These are phyloP conservation scores for Lethrus apterus DNA, from an alignment of 1,140 invertebrate species.

Conservation along the genomic window DNA sequence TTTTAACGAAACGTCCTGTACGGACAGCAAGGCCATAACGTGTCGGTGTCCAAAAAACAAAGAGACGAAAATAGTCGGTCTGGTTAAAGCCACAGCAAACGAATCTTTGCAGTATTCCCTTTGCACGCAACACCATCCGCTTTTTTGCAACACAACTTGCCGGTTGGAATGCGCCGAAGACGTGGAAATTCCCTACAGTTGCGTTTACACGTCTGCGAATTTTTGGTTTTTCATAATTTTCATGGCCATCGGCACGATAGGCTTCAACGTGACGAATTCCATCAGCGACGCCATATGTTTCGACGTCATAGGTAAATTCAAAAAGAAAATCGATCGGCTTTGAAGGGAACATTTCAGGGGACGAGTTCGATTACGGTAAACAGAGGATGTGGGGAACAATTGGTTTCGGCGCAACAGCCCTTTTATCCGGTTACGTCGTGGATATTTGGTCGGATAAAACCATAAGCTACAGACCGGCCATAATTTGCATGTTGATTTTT, in stretches of 20 bases:
- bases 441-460: conserved; percentile 48
- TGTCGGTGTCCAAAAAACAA: neutral
- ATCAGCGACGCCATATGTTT: conserved; percentile 76
- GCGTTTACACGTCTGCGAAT: conserved; percentile 30
- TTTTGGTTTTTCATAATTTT: conserved; percentile 68
- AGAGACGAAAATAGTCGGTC: neutral
- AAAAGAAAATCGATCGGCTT: too few species aligned
- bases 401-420: conserved; percentile 62
- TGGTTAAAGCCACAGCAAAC: neutral
- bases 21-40: neutral
- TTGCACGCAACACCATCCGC: neutral
- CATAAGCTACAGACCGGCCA: conserved; percentile 63
- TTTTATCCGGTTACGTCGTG: conserved; percentile 57
- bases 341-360: conserved; percentile 34
- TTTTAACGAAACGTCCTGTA: neutral
- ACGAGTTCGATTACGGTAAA: conserved; percentile 61
- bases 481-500: conserved; percentile 55
- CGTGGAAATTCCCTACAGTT: conserved; percentile 16
- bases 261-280: conserved; percentile 68
- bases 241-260: conserved; percentile 62
- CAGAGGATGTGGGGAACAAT: conserved; percentile 74
- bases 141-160: conserved; percentile 7
- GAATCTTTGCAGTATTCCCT: neutral
- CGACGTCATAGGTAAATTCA: conserved; percentile 65
- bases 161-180: conserved; percentile 17